Percentiles rank a stretch among this genome's conserved stretches.
These are phyloP conservation scores for Thumatha senex DNA, from an alignment of 2,888 invertebrate species.

Conservation along the genomic window DNA sequence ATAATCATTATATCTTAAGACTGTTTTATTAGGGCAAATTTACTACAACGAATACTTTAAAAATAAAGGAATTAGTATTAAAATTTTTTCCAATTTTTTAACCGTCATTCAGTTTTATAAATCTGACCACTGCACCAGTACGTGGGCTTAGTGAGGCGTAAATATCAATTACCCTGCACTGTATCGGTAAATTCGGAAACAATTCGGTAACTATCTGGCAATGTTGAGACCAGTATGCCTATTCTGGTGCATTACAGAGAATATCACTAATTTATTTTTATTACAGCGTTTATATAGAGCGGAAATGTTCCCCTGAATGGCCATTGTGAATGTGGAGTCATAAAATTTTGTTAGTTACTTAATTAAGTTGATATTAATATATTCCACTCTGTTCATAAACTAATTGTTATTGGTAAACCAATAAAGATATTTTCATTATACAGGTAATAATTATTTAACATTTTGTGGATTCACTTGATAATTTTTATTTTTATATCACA, in stretches of 20 bases:
- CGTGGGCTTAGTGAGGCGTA: constrained; percentile 68
- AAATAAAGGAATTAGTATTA: constrained; percentile 25
- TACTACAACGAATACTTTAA: background rate
- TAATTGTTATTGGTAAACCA: no score
- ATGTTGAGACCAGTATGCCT: constrained; percentile 30
- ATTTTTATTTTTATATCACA: no score
- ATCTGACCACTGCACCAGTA: constrained; percentile 47
- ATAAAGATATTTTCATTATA: no score
- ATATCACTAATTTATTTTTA: constrained; percentile 78
- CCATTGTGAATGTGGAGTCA: constrained; percentile 45
- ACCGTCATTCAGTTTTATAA: constrained; percentile 58
- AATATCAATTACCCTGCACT: constrained; percentile 74
- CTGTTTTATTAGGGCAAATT: no score
- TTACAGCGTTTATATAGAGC: constrained; percentile 54
- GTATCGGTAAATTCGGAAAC: constrained; percentile 58
- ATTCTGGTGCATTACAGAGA: constrained; percentile 58
- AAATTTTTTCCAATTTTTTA: constrained; percentile 40
- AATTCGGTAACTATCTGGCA: constrained; percentile 58
- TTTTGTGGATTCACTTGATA: no score
- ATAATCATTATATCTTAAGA: no score
- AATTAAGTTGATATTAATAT: constrained; percentile 42
- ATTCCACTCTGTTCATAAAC: constrained; percentile 1
- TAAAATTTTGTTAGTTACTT: constrained; percentile 53
- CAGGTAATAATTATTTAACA: no score
- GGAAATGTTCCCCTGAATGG: constrained; percentile 53